phyloP scores from a whole-genome alignment of 2,888 invertebrate genomes.

The Eledona agricola region DNA sequence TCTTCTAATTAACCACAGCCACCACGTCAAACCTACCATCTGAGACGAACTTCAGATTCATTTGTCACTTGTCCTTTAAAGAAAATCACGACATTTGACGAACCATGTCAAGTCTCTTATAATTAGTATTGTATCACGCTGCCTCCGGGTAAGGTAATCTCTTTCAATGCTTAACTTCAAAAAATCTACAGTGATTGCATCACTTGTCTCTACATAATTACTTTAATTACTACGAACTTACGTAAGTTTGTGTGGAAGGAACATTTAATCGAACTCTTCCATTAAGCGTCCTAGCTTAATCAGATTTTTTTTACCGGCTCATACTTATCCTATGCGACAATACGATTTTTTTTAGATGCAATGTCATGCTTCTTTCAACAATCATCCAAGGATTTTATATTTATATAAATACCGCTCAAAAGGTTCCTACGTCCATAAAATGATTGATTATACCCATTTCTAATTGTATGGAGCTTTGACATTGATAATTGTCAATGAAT shows the following conservation, averaged over 20 bases:
- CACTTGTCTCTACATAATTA: conserved; percentile 56
- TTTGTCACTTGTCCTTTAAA: conserved; percentile 60
- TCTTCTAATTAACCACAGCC: conserved; percentile 40
- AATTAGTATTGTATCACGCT: conserved; percentile 56
- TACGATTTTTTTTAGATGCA: conserved; percentile 34
- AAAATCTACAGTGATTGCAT: conserved; percentile 54
- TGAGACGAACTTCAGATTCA: conserved; percentile 51
- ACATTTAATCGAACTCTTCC: conserved; percentile 53
- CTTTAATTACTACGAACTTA: conserved; percentile 54
- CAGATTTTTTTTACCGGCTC: conserved; percentile 24
- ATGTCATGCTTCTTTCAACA: conserved; percentile 41
- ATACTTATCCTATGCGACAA: conserved; percentile 33
- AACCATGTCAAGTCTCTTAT: conserved; percentile 57
- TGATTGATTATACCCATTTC: conserved; percentile 35
- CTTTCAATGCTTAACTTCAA: conserved; percentile 49
- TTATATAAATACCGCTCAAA: conserved; percentile 33
- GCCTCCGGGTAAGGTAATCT: conserved; percentile 48
- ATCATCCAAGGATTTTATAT: conserved; percentile 38
- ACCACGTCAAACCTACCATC: conserved; percentile 49
- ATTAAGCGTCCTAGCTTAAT: conserved; percentile 41
- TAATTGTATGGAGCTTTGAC: conserved; percentile 32
- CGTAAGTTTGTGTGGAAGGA: conserved; percentile 54
- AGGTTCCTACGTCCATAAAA: conserved; percentile 26
- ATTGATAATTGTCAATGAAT: conserved; percentile 32
- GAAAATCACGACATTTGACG: conserved; percentile 57